Base-by-base conservation (phyloP, 2,113 vertebrate species). In the Cyphomyrus plagiostoma region DNA sequence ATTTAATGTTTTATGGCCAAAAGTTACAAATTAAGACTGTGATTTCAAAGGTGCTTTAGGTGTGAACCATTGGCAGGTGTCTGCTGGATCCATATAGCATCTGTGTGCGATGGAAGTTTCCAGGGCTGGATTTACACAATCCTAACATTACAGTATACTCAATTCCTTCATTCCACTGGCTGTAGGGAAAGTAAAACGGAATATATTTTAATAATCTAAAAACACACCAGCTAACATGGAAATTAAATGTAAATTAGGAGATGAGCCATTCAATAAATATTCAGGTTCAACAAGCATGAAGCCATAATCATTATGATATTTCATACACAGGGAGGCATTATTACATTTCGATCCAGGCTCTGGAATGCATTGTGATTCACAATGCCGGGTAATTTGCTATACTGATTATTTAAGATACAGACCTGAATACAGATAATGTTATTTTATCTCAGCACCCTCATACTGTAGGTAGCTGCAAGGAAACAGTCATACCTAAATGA, bases 211-310 rank as follows among this genome's bases (percentile, higher is more conserved):
- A 84, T 85, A 58, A 89, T 89, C 89, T 70, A 70, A 58, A 89
- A 26, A 84, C 89, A 89, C 42, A 30, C 39, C 84, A 70, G 89
- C 84, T 70, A 48, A 52, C 89, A 74, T 87, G 39, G 53, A 89
- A 74, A 86, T 89, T 53, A 86, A 89, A 89, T 89, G 89, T 74
- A 89, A 89, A 89, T 89, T 58, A 70, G 56, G 46, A 42, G 45
- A 89, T 70, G 82, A 58, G 13, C 23, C 77, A 50, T 85, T 62
- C 89, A 89, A 89, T 89, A 89, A 87, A 89, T 74, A 89, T 86
- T 89, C 83, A 70, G 48, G 84, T 87, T 86, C 35, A 39, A 45
- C 26, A 66, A 85, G 74, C 42, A 80, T 89, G 80, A 58, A 62
- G 83, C 48, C 52, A 89, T 89, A 84, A 89, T 89, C 77, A 84